These are phyloP conservation scores for Enhydra lutris DNA, from an alignment of 2,113 vertebrate genomes.

Conservation along the genomic window DNA sequence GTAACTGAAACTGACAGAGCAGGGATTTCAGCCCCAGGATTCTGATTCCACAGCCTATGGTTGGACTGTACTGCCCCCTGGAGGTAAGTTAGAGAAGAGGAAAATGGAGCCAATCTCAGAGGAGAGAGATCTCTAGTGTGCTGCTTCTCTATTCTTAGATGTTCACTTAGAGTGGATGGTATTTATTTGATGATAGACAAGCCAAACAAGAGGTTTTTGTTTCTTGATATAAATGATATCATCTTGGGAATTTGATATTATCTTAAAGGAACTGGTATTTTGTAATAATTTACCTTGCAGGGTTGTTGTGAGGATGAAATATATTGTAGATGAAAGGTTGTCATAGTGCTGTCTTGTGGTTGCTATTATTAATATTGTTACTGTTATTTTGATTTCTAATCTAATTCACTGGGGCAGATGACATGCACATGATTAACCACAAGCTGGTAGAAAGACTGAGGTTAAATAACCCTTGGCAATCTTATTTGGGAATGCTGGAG, in stretches of 20 bases:
- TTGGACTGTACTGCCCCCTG: conserved; percentile 38
- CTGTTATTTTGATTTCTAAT: background rate
- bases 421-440: background rate
- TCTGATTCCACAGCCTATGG: background rate
- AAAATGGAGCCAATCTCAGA: background rate
- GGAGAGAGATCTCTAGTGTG: background rate
- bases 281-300: background rate
- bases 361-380: background rate
- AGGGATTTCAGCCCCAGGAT: background rate
- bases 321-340: background rate
- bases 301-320: background rate
- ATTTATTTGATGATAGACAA: background rate
- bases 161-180: background rate
- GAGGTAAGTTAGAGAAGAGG: background rate
- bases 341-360: background rate
- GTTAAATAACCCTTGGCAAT: background rate
- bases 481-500: background rate
- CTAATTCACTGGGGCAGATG: background rate
- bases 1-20: background rate
- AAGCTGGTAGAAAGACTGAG: background rate
- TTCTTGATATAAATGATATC: background rate
- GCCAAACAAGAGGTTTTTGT: background rate
- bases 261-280: background rate
- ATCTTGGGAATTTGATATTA: background rate
- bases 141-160: background rate